Evolutionary conservation across 1,140 invertebrate species (phyloP), one percentile per base, ranked within the genome.

Genomic region (Drosophila orosa): DNA sequence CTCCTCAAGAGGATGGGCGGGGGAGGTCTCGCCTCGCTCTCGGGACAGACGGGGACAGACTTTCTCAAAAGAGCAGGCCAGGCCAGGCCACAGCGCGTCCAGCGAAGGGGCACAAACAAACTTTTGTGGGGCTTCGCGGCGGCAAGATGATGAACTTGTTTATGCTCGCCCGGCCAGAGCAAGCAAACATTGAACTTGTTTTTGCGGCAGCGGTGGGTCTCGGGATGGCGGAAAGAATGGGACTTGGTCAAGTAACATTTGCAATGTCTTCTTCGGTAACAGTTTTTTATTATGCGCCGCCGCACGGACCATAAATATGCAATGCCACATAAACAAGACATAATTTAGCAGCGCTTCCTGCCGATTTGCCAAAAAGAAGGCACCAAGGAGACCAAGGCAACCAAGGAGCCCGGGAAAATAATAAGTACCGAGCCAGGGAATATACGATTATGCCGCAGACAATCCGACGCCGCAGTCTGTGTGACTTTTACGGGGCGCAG

Each of bases 381-480:
- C 78, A 82, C 61, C 61, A 83, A 77, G 75, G 63, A 50, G 48
- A 13, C 48, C 48, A 22, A 33, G 29, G 48, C 13, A 17, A 2
- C 17, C 17, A 33, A 52, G 50, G 50, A 52, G 50, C 50, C 8
- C 13, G 50, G 29, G 8, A 33, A 89, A 87, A 89, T 87, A 87
- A 87, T 87, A 89, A 89, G 83, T 86, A 86, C 79, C 59, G 45
- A 50, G 76, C 62, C 77, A 56, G 60, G 60, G 71, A 90, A 90
- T 90, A 90, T 90, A 90, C 89, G 86, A 90, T 90, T 80, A 90
- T 86, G 85, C 80, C 86, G 65, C 80, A 90, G 85, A 90, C 85
- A 90, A 68, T 58, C 63, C 47, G 83, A 80, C 83, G 83, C 83
- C 83, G 68, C 66, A 44, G 60, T 35, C 62, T 47, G 50, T 35